These are phyloP conservation scores for Capreolus pygargus DNA, from an alignment of 2,113 vertebrate genomes.

Conservation along the genomic window DNA sequence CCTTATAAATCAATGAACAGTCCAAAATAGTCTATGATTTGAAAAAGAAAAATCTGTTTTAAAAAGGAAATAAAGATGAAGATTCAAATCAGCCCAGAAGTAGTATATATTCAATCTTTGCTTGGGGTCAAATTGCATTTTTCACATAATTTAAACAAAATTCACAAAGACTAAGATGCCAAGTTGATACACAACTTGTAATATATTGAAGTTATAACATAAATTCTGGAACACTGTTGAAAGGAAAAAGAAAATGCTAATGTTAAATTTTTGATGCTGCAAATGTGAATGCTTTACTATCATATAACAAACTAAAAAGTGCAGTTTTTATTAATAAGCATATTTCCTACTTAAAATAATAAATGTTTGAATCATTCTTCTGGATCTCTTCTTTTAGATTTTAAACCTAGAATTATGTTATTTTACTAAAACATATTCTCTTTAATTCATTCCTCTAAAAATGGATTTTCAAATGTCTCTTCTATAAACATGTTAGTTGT, in stretches of 20 bases:
- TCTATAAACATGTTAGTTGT: neutral
- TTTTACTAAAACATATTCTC: constrained; percentile 22
- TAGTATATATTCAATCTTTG: neutral
- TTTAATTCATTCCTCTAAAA: constrained; percentile 22
- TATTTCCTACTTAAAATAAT: neutral
- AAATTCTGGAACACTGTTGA: neutral
- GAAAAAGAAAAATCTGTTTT: neutral
- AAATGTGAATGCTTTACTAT: neutral
- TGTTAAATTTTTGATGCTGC: neutral
- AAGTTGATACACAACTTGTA: neutral
- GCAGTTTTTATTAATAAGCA: neutral
- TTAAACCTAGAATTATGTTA: neutral
- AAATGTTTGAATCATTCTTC: neutral
- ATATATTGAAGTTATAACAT: neutral
- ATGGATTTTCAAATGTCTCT: neutral
- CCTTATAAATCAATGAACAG: neutral
- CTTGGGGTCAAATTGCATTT: neutral
- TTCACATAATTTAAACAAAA: constrained; percentile 38
- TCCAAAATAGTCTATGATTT: constrained; percentile 3
- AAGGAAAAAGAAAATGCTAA: constrained; percentile 36
- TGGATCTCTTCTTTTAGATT: neutral
- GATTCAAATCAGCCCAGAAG: neutral
- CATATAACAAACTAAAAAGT: neutral
- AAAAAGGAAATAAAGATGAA: neutral
- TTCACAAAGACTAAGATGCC: neutral